Evolutionary conservation across 2,797 vertebrate genomes (phyloP).

Genomic region (Rhincodon typus): DNA sequence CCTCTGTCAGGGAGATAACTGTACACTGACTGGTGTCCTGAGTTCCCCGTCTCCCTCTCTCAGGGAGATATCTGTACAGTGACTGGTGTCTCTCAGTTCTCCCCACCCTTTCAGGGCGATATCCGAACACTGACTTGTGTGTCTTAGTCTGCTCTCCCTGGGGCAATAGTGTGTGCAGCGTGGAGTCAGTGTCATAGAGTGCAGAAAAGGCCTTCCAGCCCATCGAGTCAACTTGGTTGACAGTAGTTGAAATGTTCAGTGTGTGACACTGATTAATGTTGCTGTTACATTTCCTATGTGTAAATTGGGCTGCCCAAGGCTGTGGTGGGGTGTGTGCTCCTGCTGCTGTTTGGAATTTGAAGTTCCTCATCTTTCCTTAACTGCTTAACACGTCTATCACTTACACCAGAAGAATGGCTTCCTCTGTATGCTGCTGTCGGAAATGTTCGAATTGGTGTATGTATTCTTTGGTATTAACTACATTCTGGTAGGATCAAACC

Average conservation of each 20-base stretch:
- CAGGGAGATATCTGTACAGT: not conserved
- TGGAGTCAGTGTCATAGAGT: too few relatives aligned
- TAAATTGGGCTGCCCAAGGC: not conserved
- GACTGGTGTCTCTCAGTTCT: not conserved
- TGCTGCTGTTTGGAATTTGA: not conserved
- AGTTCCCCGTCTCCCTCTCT: too few relatives aligned
- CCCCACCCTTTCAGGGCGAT: not conserved
- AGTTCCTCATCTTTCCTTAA: constrained; percentile 62
- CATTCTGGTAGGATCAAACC: not conserved
- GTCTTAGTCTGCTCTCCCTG: not conserved
- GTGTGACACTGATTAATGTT: not conserved
- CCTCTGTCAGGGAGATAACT: not conserved
- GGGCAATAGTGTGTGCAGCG: not conserved
- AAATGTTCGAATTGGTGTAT: constrained; percentile 95
- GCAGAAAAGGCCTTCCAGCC: too few relatives aligned
- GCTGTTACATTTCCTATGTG: not conserved
- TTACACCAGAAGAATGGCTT: constrained; percentile 99
- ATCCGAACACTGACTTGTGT: not conserved
- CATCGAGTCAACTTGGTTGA: not conserved
- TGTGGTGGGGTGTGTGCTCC: not conserved
- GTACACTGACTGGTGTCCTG: not conserved
- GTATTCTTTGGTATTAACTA: constrained; percentile 47
- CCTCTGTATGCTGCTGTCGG: constrained; percentile 92
- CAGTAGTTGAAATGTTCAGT: too few relatives aligned
- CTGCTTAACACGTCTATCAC: constrained; percentile 76